A percentile compares a stretch with the other conserved stretches of the same genome.
These are phyloP conservation scores for Lampris megalopsis DNA, from an alignment of 2,113 vertebrate species.

Conservation along the genomic window DNA sequence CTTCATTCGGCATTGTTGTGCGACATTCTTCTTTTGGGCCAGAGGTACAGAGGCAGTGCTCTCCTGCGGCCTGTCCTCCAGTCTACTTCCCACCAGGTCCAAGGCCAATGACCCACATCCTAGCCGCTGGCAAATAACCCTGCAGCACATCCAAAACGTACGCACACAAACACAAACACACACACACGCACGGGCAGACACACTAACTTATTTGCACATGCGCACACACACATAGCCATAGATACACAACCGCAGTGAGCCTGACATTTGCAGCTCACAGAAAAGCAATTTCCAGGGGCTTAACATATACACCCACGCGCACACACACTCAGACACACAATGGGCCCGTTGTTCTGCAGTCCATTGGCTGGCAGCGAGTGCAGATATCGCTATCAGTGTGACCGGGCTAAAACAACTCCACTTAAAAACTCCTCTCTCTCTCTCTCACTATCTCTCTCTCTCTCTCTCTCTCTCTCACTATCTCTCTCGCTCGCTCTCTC, in stretches of 20 bases:
- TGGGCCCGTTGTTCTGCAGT: constrained; percentile 58
- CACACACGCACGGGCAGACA: constrained; percentile 4
- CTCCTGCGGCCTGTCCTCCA: constrained; percentile 25
- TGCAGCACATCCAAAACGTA: constrained; percentile 20
- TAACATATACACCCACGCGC: constrained; percentile 20
- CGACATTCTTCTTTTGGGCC: neutral
- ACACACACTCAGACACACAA: constrained; percentile 48
- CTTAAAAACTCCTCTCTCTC: constrained; percentile 45
- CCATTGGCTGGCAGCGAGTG: constrained; percentile 56
- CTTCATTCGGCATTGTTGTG: constrained; percentile 12
- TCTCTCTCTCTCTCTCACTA: constrained; percentile 33
- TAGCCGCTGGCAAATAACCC: constrained; percentile 61
- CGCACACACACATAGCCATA: neutral
- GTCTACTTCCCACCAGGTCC: constrained; percentile 9
- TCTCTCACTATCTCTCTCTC: constrained; percentile 24
- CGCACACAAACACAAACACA: constrained; percentile 10
- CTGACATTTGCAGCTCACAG: constrained; percentile 42
- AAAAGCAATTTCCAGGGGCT: constrained; percentile 63
- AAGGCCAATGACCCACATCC: constrained; percentile 70
- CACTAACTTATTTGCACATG: constrained; percentile 15
- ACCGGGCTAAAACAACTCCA: constrained; percentile 47
- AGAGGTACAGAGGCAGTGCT: constrained; percentile 22
- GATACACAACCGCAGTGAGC: constrained; percentile 14
- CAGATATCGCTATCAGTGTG: constrained; percentile 64
- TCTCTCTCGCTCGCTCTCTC: constrained; percentile 29